phyloP scores from a whole-genome alignment of 2,113 vertebrate species.

The Emydocephalus ijimae region DNA sequence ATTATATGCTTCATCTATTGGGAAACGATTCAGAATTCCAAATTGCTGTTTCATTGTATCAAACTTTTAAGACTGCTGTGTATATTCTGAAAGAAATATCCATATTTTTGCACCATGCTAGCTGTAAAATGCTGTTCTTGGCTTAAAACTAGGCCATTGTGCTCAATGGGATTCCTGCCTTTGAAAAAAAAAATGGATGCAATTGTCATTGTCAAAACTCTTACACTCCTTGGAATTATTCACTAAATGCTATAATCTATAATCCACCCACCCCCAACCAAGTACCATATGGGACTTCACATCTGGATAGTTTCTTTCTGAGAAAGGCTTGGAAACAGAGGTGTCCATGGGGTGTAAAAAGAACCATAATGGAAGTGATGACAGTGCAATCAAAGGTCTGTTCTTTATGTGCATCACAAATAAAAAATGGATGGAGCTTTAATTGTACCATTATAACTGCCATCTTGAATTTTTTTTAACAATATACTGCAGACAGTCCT shows the following conservation, averaged over 20 bases:
- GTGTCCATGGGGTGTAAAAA: not conserved
- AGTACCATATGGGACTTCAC: not conserved
- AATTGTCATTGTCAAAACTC: conserved; percentile 12
- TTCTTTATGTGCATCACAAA: not conserved
- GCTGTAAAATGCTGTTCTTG: conserved; percentile 22
- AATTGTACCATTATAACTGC: not conserved
- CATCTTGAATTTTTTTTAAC: not conserved
- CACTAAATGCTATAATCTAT: conserved; percentile 17
- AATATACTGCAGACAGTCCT: not conserved
- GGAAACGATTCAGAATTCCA: conserved; percentile 57
- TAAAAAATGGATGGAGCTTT: not conserved
- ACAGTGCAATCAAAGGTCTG: not conserved
- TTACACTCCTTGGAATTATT: conserved; percentile 8
- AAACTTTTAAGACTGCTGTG: conserved; percentile 44
- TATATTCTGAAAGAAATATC: conserved; percentile 42
- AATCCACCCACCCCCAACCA: not conserved
- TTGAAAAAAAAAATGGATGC: conserved; percentile 17
- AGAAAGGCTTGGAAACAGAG: not conserved
- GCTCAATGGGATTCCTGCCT: conserved; percentile 14
- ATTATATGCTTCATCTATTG: conserved; percentile 44
- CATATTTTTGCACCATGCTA: conserved; percentile 22
- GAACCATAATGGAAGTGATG: not conserved
- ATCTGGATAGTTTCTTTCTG: not conserved
- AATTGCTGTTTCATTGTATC: conserved; percentile 45
- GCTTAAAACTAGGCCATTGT: conserved; percentile 16